A percentile compares a stretch with the other conserved stretches of the same genome.
Conservation (phyloP, 2,797 vertebrate genomes). For the Serranus cabrilla region DNA sequence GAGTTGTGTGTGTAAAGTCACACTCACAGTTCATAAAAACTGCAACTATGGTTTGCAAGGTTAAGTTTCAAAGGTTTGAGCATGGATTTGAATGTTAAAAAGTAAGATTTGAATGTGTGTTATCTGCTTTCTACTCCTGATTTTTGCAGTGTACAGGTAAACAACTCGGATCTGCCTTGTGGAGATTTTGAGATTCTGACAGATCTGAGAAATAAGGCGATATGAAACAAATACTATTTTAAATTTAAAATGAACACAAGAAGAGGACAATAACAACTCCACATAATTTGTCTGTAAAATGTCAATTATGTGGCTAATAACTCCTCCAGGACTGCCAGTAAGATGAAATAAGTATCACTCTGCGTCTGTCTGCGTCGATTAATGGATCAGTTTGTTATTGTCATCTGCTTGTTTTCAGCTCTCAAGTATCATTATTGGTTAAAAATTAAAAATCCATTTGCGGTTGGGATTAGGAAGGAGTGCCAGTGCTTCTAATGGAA, state of each 20-base stretch:
- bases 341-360: background rate
- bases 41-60: background rate
- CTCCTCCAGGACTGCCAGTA: background rate
- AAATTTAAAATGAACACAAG: no score
- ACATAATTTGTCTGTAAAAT: background rate
- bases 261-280: no score
- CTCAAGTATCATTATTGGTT: background rate
- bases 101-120: conserved; percentile 1
- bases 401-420: background rate
- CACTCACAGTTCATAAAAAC: conserved; percentile 6
- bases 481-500: background rate
- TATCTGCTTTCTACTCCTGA: background rate
- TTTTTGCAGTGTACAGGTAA: conserved; percentile 5
- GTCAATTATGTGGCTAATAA: background rate
- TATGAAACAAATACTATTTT: no score
- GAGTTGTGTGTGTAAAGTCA: background rate
- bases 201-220: no score
- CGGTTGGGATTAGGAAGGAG: background rate
- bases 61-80: background rate
- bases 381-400: no score
- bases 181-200: conserved; percentile 13
- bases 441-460: background rate
- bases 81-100: background rate
- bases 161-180: background rate
- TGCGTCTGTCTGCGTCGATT: background rate